These are phyloP conservation scores for Channallabes apus DNA, from an alignment of 2,797 vertebrate species.

Conservation along the genomic window DNA sequence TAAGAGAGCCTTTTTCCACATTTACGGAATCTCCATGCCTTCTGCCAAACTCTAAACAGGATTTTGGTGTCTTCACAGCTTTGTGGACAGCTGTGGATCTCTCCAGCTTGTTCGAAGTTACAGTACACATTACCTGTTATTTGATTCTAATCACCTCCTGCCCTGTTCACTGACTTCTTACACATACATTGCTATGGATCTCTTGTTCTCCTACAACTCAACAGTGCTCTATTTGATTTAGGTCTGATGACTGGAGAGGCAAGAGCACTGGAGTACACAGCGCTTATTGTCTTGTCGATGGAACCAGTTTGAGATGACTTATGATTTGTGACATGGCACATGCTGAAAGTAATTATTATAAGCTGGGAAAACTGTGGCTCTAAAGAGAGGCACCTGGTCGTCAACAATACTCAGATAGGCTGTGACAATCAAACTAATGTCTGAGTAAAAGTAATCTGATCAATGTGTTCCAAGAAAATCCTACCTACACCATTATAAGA, in stretches of 20 bases:
- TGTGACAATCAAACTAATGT: background rate
- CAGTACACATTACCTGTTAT: background rate
- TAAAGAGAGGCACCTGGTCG: background rate
- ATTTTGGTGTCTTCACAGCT: background rate
- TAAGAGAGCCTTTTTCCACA: background rate
- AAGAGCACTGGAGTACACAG: background rate
- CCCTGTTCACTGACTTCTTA: background rate
- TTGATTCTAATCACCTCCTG: background rate
- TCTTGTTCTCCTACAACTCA: background rate
- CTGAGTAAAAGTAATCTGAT: background rate
- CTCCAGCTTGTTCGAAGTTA: background rate
- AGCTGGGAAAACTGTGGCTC: background rate
- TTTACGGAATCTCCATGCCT: too few species aligned
- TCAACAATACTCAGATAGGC: too few species aligned
- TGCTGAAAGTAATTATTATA: background rate
- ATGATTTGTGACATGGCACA: background rate
- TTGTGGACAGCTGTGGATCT: background rate
- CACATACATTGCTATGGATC: background rate
- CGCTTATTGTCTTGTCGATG: background rate
- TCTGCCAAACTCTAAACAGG: background rate
- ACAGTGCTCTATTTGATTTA: background rate
- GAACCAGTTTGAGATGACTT: background rate
- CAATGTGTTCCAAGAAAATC: background rate
- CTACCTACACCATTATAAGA: background rate
- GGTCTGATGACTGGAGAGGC: background rate